These are phyloP conservation scores for Pegoplata infirma DNA, from an alignment of 2,888 invertebrate genomes.

Conservation along the genomic window DNA sequence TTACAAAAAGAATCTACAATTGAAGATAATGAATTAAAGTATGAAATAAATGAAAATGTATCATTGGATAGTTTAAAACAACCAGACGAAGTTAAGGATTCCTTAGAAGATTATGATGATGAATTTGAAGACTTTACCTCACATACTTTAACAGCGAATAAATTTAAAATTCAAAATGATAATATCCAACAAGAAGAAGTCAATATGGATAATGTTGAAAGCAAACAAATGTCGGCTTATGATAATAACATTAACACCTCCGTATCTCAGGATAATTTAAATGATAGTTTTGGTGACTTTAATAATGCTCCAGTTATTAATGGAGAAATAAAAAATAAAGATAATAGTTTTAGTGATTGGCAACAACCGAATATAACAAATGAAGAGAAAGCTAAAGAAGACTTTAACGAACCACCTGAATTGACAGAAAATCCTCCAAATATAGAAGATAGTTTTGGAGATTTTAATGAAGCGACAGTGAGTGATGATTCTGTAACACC, in stretches of 20 bases:
- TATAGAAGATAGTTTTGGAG: not conserved
- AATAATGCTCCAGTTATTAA: not conserved
- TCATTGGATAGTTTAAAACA: not conserved
- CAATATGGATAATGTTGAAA: not conserved
- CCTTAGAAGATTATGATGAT: constrained; percentile 16
- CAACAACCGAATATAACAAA: too few relatives aligned
- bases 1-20: not conserved
- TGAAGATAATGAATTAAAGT: not conserved
- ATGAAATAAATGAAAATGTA: not conserved
- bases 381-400: too few relatives aligned
- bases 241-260: not conserved
- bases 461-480: not conserved
- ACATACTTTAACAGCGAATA: not conserved
- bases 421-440: not conserved
- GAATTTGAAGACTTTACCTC: constrained; percentile 45
- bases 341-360: too few relatives aligned
- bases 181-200: not conserved
- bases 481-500: too few relatives aligned
- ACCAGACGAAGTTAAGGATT: not conserved
- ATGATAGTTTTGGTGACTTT: not conserved
- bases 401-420: not conserved
- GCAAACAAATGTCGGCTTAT: not conserved
- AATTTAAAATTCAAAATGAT: not conserved
- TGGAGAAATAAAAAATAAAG: too few relatives aligned
- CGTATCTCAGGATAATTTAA: not conserved